A percentile compares a stretch with the other conserved stretches of the same genome.
Evolutionary conservation across 1,140 invertebrate species (phyloP).

Genomic region (Macrobrachium rosenbergii): DNA sequence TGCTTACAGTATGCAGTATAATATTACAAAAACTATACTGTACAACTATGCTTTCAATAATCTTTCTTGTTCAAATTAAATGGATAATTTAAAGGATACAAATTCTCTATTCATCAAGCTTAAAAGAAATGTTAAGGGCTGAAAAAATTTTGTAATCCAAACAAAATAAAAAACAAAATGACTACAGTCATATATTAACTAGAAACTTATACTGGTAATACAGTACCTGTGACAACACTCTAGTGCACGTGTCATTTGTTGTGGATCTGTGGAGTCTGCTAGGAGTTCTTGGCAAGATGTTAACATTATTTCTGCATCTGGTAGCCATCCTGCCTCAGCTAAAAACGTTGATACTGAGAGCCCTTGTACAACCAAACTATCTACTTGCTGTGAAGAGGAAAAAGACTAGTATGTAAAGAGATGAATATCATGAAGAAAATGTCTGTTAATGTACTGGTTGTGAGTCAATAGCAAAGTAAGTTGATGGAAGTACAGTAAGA

Average conservation of each 20-base stretch:
- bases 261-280: constrained; percentile 21
- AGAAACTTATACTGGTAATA: not conserved
- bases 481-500: not conserved
- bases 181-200: not conserved
- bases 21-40: too few relatives aligned
- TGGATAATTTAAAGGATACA: too few relatives aligned
- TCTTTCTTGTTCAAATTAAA: too few relatives aligned
- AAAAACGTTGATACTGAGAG: constrained; percentile 47
- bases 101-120: too few relatives aligned
- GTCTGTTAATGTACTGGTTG: not conserved
- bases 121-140: too few relatives aligned
- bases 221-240: constrained; percentile 56
- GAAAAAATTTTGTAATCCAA: too few relatives aligned
- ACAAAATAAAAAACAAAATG: too few relatives aligned
- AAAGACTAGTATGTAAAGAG: not conserved
- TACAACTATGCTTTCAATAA: too few relatives aligned
- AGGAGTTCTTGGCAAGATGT: constrained; percentile 45
- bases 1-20: too few relatives aligned
- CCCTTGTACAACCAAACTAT: constrained; percentile 47
- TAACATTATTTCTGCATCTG: constrained; percentile 51
- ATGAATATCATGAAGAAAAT: not conserved
- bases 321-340: constrained; percentile 56
- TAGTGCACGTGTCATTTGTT: constrained; percentile 48
- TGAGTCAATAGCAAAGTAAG: not conserved
- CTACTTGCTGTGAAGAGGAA: constrained; percentile 29